Base-by-base conservation (phyloP, 2,797 vertebrate genomes). In the Gallirallus australis region DNA sequence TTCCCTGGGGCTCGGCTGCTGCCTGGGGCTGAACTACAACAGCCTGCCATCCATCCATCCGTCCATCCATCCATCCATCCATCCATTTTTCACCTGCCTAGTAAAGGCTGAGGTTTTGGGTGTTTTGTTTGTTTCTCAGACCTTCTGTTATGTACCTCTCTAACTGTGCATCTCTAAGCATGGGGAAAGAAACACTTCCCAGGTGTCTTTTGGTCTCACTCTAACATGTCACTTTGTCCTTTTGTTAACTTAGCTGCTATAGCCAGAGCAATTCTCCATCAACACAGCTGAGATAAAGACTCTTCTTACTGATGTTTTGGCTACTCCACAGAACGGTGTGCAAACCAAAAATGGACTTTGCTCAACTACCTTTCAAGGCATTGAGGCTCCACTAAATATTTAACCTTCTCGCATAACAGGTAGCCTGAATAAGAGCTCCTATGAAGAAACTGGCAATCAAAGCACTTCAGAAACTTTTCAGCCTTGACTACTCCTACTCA, bases 391-490 rank as follows among this genome's bases (percentile, higher is more conserved):
- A 30, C 53, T 52, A 37, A 65, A 53, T 53, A 65, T 70, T 91
- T 94, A 86, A 94, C 89, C 30, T 86, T 87, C 68, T 88, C 79
- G 11, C 35, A 7, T 85, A 88, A 82, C 78, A 94, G 86, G 81
- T 94, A 94, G 65, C 73, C 97, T 94, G 86, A 94, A 92, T 92
- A 94, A 93, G 92, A 95, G 57, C 47, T 90, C 87, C 86, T 89
- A 19, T 91, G 50, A 77, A 94, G 79, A 83, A 95, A 83, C 4
- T 60, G 90, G 89, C 92, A 92, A 93, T 93, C 77, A 94, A 91
- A 98, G 91, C 84, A 91, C 94, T 97, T 96, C 52, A 96, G 93
- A 97, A 97, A 93, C 77, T 96, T 97, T 96, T 97, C 94, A 95
- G 75, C 96, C 96, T 95, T 94, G 90, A 77, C 86, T 83, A 95